These are phyloP conservation scores for Reticulitermes speratus DNA, from an alignment of 1,140 invertebrate genomes.

Conservation along the genomic window DNA sequence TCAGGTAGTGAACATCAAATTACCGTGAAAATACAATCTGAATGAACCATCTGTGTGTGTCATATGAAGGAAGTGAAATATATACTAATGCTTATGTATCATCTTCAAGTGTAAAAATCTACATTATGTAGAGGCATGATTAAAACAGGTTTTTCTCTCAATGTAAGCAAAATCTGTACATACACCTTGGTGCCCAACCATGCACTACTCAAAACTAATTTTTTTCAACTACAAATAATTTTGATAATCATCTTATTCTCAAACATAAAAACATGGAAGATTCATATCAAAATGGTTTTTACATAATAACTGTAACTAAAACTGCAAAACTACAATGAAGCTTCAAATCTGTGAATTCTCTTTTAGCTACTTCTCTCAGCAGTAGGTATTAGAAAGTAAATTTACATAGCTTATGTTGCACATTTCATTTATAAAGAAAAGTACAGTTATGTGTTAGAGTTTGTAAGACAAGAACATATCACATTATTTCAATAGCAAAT, in stretches of 20 bases:
- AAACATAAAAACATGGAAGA: neutral
- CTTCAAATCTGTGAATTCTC: neutral
- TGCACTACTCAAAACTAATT: neutral
- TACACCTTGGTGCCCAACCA: neutral
- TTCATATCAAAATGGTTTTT: neutral
- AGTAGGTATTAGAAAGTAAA: neutral
- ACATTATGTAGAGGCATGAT: neutral
- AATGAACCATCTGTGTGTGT: no score
- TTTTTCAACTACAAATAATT: neutral
- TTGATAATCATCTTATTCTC: neutral
- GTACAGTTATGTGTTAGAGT: neutral
- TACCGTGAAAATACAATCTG: neutral
- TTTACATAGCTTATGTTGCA: neutral
- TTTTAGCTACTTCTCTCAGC: neutral
- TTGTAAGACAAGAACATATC: neutral
- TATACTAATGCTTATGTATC: no score
- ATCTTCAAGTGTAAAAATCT: neutral
- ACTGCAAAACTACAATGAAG: neutral
- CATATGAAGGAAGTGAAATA: no score
- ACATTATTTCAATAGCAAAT: neutral
- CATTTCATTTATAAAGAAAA: neutral
- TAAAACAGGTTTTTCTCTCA: neutral
- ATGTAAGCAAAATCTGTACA: neutral
- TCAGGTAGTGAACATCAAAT: neutral
- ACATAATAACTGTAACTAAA: conserved; percentile 3